A percentile compares a stretch with the other conserved stretches of the same genome.
phyloP scores from a whole-genome alignment of 2,113 vertebrate genomes.

The Seriola dumerili region DNA sequence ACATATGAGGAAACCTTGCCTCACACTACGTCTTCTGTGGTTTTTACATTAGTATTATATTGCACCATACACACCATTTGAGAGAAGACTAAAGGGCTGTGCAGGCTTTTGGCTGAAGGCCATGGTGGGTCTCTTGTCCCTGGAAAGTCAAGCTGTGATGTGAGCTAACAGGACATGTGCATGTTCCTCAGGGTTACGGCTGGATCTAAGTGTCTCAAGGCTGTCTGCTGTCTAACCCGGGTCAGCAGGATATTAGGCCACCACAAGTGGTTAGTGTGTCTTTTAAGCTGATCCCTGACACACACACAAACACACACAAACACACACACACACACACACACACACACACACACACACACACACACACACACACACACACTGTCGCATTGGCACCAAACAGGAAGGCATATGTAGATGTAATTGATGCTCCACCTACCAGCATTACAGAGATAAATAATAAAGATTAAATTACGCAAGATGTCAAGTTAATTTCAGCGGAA shows the following conservation, averaged over 20 bases:
- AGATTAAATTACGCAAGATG: not conserved
- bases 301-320: constrained; percentile 30
- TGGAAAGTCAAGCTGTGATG: constrained; percentile 50
- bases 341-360: constrained; percentile 15
- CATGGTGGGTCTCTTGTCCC: not conserved
- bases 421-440: not conserved
- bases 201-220: constrained; percentile 71
- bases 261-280: constrained; percentile 50
- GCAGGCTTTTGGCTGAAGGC: constrained; percentile 43
- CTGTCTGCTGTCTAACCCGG: constrained; percentile 72
- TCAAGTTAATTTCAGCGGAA: not conserved
- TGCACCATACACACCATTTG: not conserved
- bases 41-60: constrained; percentile 35
- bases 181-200: constrained; percentile 53
- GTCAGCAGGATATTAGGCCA: constrained; percentile 78
- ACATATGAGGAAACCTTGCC: not conserved
- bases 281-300: constrained; percentile 61
- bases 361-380: constrained; percentile 9
- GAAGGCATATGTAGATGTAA: constrained; percentile 9
- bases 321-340: no score
- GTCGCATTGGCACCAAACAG: constrained; percentile 31
- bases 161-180: constrained; percentile 62
- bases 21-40: no score
- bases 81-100: constrained; percentile 3
- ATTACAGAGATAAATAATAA: not conserved